Evolutionary conservation across 2,113 vertebrate species (phyloP).

Genomic region (Camelus bactrianus): DNA sequence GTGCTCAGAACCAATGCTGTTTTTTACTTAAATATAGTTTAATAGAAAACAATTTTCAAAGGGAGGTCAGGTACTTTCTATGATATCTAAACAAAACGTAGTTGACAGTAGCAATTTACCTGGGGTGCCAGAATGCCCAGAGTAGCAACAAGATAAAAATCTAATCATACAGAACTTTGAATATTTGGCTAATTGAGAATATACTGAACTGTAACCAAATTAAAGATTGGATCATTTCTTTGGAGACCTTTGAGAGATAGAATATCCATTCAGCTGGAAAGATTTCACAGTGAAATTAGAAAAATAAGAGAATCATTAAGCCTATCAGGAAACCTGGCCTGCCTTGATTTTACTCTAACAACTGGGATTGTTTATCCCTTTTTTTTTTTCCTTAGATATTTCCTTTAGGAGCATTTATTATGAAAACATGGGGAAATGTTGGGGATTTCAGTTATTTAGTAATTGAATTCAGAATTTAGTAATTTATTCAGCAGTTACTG

Average conservation of each 20-base stretch:
- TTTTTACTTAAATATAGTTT: slow-evolving; percentile 29
- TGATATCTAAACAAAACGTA: not conserved
- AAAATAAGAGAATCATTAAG: slow-evolving; percentile 23
- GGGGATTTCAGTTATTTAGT: not conserved
- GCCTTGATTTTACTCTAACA: not conserved
- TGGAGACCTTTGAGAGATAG: slow-evolving; percentile 41
- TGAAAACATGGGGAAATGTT: not conserved
- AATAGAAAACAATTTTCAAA: slow-evolving; percentile 17
- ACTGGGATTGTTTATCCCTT: not conserved
- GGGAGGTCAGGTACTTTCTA: not conserved
- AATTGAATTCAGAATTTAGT: not conserved
- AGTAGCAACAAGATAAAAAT: not conserved
- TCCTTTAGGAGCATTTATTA: not conserved
- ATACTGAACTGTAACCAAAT: slow-evolving; percentile 45
- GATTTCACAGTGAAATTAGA: slow-evolving; percentile 21
- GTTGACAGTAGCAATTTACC: slow-evolving; percentile 11
- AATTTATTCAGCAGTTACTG: not conserved
- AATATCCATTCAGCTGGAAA: not conserved
- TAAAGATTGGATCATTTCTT: slow-evolving; percentile 52
- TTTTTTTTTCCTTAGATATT: not conserved
- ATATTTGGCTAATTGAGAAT: slow-evolving; percentile 42
- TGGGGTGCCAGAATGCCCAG: not conserved
- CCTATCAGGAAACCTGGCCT: not conserved
- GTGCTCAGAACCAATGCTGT: not conserved
- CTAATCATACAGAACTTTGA: slow-evolving; percentile 24